A percentile compares a stretch with the other conserved stretches of the same genome.
Evolutionary conservation across 2,113 vertebrate species (phyloP).

Genomic region (Chloroceryle aenea): DNA sequence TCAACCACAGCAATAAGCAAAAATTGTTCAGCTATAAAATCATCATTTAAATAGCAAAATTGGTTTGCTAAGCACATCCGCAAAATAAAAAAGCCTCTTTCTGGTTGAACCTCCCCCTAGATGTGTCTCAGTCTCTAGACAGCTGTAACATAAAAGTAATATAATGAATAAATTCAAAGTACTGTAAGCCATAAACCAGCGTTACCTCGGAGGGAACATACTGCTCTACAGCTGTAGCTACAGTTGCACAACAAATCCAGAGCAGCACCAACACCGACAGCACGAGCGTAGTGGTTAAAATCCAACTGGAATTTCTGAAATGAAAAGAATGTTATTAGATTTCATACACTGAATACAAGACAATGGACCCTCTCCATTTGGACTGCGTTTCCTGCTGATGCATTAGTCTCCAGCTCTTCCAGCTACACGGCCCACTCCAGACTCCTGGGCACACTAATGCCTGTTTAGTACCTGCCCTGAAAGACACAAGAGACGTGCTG

Average conservation of each 20-base stretch:
- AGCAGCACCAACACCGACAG: slow-evolving; percentile 93
- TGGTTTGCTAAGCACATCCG: neutral
- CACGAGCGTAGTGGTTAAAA: slow-evolving; percentile 90
- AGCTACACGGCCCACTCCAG: neutral
- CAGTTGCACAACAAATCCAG: slow-evolving; percentile 97
- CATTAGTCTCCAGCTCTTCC: neutral
- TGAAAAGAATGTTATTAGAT: neutral
- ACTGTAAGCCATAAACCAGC: neutral
- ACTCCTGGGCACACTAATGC: neutral
- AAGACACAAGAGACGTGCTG: neutral
- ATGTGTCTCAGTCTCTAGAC: neutral
- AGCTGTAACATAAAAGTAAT: neutral
- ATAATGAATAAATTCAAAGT: neutral
- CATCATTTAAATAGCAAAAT: neutral
- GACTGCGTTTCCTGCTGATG: neutral
- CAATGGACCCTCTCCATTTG: neutral
- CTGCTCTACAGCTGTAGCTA: slow-evolving; percentile 96
- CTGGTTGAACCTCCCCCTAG: neutral
- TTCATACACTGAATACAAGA: neutral
- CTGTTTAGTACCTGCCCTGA: neutral
- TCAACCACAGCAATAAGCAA: neutral
- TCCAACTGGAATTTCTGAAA: slow-evolving; percentile 93
- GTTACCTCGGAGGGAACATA: slow-evolving; percentile 92
- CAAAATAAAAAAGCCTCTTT: neutral
- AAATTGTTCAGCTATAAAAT: neutral